Evolutionary conservation across 1,140 invertebrate species (phyloP).

Genomic region (Ips nitidus): DNA sequence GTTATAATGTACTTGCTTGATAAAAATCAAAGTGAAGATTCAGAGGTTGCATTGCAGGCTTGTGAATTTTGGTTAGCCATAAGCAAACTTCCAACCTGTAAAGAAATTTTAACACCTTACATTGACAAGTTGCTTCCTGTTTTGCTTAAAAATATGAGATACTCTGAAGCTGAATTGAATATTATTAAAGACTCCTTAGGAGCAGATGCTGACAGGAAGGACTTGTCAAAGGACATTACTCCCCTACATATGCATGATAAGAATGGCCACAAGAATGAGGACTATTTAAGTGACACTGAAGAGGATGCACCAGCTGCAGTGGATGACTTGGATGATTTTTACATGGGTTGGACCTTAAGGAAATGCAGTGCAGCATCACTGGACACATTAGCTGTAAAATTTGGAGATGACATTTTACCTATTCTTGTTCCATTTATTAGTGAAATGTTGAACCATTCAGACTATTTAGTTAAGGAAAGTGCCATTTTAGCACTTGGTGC

Average conservation of each 20-base stretch:
- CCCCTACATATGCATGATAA: constrained; percentile 44
- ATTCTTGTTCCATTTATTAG: constrained; percentile 92
- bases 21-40: constrained; percentile 90
- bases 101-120: constrained; percentile 85
- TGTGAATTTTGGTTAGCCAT: constrained; percentile 98
- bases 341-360: constrained; percentile 96
- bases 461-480: constrained; percentile 95
- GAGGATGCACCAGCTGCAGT: constrained; percentile 72
- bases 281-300: constrained; percentile 54
- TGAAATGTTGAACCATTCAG: constrained; percentile 90
- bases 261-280: constrained; percentile 53
- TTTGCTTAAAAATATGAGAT: constrained; percentile 94
- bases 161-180: constrained; percentile 95
- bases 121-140: constrained; percentile 85
- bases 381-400: constrained; percentile 95
- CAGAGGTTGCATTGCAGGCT: constrained; percentile 92
- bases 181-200: constrained; percentile 67
- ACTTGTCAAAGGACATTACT: constrained; percentile 46
- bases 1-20: constrained; percentile 98
- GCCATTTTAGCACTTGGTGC: constrained; percentile 83
- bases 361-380: constrained; percentile 98
- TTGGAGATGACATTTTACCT: constrained; percentile 90
- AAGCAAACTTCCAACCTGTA: constrained; percentile 93
- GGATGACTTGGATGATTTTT: constrained; percentile 82
- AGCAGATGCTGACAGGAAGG: constrained; percentile 44